These are phyloP conservation scores for Salmo trutta DNA, from an alignment of 2,797 vertebrate species.

Conservation along the genomic window DNA sequence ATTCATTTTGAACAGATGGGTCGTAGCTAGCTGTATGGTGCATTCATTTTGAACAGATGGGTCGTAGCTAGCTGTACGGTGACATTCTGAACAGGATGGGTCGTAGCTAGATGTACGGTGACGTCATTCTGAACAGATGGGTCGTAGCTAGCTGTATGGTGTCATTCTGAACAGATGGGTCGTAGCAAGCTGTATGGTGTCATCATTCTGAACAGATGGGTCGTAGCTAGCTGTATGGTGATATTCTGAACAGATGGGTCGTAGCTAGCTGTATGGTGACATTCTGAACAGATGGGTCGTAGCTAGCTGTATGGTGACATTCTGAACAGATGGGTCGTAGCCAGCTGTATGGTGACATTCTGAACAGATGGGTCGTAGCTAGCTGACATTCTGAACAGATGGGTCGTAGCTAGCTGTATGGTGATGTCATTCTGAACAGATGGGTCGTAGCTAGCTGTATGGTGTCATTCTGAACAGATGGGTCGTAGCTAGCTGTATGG, in stretches of 20 bases:
- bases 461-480: too few relatives aligned
- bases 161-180: constrained; percentile 9
- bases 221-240: not conserved
- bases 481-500: too few relatives aligned
- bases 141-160: not conserved
- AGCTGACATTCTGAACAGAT: too few relatives aligned
- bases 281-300: constrained; percentile 22
- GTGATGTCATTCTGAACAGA: constrained; percentile 10
- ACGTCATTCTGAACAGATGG: too few relatives aligned
- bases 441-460: constrained; percentile 17
- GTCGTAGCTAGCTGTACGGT: not conserved
- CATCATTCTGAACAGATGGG: constrained; percentile 7
- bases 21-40: constrained; percentile 8
- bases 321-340: too few relatives aligned
- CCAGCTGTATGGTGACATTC: too few relatives aligned
- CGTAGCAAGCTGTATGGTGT: not conserved
- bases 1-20: constrained; percentile 19
- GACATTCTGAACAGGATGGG: constrained; percentile 23
- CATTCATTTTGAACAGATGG: too few relatives aligned
- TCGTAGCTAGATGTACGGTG: not conserved
- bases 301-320: too few relatives aligned
- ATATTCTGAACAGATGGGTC: too few relatives aligned
- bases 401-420: not conserved
- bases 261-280: too few relatives aligned
- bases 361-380: too few relatives aligned